Conservation (phyloP, 1,140 invertebrate genomes). For the Antheraea mylitta region DNA sequence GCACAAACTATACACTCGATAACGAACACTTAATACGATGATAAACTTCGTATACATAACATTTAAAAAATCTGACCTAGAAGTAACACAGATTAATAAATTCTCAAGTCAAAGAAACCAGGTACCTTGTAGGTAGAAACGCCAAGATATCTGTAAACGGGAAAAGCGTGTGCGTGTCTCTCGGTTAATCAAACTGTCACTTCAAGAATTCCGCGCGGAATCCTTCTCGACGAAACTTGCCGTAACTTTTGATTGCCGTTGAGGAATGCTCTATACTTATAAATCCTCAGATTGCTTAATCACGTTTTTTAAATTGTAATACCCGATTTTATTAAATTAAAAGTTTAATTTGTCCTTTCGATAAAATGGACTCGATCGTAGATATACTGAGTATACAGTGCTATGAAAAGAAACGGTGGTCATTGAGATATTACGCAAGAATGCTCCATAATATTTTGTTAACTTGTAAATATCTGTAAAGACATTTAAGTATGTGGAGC, state of each 20-base stretch:
- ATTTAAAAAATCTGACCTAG: not conserved
- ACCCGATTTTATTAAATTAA: slow-evolving; percentile 8
- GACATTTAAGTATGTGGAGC: no score
- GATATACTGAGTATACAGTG: no score
- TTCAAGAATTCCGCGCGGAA: slow-evolving; percentile 74
- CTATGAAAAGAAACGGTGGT: no score
- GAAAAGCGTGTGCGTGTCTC: slow-evolving; percentile 60
- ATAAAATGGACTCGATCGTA: not conserved
- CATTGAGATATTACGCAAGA: no score
- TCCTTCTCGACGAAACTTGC: slow-evolving; percentile 66
- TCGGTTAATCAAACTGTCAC: slow-evolving; percentile 78
- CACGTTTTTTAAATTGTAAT: slow-evolving; percentile 38
- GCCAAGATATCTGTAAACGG: slow-evolving; percentile 64
- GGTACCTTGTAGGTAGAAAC: slow-evolving; percentile 50
- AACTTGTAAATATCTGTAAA: no score
- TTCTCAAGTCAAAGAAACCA: slow-evolving; percentile 47
- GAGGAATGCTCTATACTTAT: slow-evolving; percentile 66
- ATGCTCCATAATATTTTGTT: no score
- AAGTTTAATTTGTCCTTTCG: not conserved
- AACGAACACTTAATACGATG: no score
- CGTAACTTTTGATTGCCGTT: slow-evolving; percentile 74
- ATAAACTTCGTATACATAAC: no score
- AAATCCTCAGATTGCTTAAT: slow-evolving; percentile 67
- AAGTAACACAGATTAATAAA: slow-evolving; percentile 30
- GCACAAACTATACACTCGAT: no score